Evolutionary conservation across 64 coral and sea anemone species (phyloP).

Genomic region (Porites australiensis): DNA sequence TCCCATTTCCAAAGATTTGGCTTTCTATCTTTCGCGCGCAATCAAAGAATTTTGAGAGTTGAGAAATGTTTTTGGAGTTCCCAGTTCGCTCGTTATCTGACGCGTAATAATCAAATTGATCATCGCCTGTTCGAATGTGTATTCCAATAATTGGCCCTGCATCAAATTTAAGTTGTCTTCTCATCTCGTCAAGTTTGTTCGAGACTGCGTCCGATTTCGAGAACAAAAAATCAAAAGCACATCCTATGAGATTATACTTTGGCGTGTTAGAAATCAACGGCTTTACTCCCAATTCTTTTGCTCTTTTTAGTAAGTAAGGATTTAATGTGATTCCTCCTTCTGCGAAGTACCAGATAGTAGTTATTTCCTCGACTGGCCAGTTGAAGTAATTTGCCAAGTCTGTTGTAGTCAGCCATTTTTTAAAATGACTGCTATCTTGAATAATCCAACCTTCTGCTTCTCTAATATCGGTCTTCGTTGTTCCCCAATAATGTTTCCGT

Average conservation of each 20-base stretch:
- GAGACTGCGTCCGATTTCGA: conserved; percentile 55
- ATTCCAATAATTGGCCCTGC: conserved; percentile 76
- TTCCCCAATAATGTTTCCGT: conserved; percentile 69
- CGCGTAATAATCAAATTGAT: conserved; percentile 80
- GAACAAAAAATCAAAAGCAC: conserved; percentile 90
- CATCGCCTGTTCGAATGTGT: conserved; percentile 84
- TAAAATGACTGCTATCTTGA: conserved; percentile 60
- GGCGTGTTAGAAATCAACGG: conserved; percentile 69
- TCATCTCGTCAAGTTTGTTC: conserved; percentile 38
- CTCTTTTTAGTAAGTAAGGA: conserved; percentile 71
- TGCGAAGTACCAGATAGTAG: conserved; percentile 92
- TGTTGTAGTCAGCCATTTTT: conserved; percentile 78
- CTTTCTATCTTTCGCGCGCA: conserved; percentile 76
- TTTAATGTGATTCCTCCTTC: conserved; percentile 77
- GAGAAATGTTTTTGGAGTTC: conserved; percentile 47
- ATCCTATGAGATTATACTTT: conserved; percentile 77
- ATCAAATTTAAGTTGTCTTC: conserved; percentile 6
- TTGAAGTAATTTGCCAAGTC: conserved; percentile 78
- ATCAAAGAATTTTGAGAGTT: conserved; percentile 60
- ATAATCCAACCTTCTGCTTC: conserved; percentile 72
- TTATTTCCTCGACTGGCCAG: conserved; percentile 66
- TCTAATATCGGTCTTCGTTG: conserved; percentile 41
- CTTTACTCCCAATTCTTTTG: conserved; percentile 57
- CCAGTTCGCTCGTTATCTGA: conserved; percentile 33
- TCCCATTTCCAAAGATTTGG: conserved; percentile 33